Evolutionary conservation across 2,113 vertebrate species (phyloP).

Genomic region (Hypomesus transpacificus): DNA sequence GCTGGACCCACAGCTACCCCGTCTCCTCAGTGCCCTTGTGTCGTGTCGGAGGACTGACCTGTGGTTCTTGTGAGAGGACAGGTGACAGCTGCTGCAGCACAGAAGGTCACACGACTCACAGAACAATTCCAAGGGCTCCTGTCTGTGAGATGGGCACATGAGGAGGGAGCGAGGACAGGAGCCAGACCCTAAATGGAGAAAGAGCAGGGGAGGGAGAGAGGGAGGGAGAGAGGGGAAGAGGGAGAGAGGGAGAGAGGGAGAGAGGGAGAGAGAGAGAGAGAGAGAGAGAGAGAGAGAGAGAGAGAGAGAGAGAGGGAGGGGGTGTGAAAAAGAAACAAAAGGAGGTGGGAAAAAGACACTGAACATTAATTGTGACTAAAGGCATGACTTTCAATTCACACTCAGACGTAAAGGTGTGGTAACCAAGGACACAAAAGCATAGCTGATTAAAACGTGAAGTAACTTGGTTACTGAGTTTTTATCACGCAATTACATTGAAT

Average conservation of each 20-base stretch:
- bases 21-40: slow-evolving; percentile 7
- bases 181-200: slow-evolving; percentile 58
- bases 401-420: slow-evolving; percentile 8
- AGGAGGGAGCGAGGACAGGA: slow-evolving; percentile 66
- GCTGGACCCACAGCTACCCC: slow-evolving; percentile 51
- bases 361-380: slow-evolving; percentile 27
- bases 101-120: slow-evolving; percentile 79
- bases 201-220: slow-evolving; percentile 1
- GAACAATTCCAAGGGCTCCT: slow-evolving; percentile 78
- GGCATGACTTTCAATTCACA: slow-evolving; percentile 20
- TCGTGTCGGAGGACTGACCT: slow-evolving; percentile 62
- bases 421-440: not conserved
- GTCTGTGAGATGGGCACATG: slow-evolving; percentile 74
- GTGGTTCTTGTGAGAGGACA: slow-evolving; percentile 78
- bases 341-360: slow-evolving; percentile 9
- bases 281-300: not conserved
- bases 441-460: not conserved
- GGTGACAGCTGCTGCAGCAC: slow-evolving; percentile 80
- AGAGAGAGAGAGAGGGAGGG: slow-evolving; percentile 46
- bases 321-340: slow-evolving; percentile 41
- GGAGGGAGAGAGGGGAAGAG: slow-evolving; percentile 20
- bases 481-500: not conserved
- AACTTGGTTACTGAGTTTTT: not conserved
- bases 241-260: not conserved
- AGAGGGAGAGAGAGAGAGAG: not conserved